Percentiles rank a stretch among this genome's conserved stretches.
Conservation (phyloP, 2,888 invertebrate genomes). For the Slavum lentiscoides region DNA sequence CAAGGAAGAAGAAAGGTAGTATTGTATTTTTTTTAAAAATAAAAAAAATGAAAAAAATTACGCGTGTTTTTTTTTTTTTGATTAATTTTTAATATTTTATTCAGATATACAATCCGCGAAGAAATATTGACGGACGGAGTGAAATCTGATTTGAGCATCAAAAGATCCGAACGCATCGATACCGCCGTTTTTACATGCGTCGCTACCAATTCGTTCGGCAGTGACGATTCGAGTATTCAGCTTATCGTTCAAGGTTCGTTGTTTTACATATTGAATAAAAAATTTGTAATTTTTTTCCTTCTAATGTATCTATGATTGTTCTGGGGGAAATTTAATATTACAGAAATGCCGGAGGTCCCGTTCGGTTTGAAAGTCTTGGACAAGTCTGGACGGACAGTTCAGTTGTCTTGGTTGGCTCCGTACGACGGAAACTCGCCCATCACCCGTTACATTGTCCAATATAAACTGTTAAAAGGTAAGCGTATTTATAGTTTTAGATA, state of each 20-base stretch:
- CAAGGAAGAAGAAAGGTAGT: conserved; percentile 76
- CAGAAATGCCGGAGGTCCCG: conserved; percentile 86
- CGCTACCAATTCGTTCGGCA: conserved; percentile 90
- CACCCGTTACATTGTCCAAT: conserved; percentile 86
- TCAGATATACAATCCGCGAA: conserved; percentile 66
- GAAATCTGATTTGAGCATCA: conserved; percentile 84
- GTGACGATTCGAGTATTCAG: conserved; percentile 92
- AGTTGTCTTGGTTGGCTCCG: conserved; percentile 88
- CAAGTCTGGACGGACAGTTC: conserved; percentile 87
- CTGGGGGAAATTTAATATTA: conserved; percentile 53
- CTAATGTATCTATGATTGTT: neutral
- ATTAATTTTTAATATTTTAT: conserved; percentile 37
- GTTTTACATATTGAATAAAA: neutral
- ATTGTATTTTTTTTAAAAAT: neutral
- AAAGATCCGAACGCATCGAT: conserved; percentile 84
- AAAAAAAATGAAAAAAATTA: neutral
- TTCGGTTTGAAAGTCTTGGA: conserved; percentile 85
- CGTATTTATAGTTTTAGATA: neutral
- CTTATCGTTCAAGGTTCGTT: conserved; percentile 84
- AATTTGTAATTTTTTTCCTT: too few relatives aligned
- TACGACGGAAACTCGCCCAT: conserved; percentile 90
- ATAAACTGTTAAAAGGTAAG: conserved; percentile 69
- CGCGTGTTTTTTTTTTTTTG: too few relatives aligned
- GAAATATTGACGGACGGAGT: conserved; percentile 87
- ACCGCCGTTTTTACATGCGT: conserved; percentile 89